phyloP scores from a whole-genome alignment of 1,140 invertebrate species.

The Drosophila truncata region DNA sequence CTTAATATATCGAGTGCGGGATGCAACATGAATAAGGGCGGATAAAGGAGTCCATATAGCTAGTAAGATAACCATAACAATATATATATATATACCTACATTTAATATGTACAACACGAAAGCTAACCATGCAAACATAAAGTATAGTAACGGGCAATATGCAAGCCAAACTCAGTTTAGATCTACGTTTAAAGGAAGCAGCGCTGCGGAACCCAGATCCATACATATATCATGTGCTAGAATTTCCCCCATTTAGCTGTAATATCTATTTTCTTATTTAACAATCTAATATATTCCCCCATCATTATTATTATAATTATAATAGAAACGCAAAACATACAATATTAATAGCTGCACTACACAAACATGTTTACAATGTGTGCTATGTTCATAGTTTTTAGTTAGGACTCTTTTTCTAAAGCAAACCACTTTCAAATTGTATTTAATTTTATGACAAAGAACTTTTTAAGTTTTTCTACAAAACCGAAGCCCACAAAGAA shows the following conservation, averaged over 20 bases:
- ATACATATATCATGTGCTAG: conserved; percentile 58
- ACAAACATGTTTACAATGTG: conserved; percentile 72
- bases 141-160: conserved; percentile 56
- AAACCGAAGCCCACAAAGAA: conserved; percentile 62
- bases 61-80: conserved; percentile 51
- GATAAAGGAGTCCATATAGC: conserved; percentile 40
- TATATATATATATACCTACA: conserved; percentile 52
- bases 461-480: conserved; percentile 76
- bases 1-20: conserved; percentile 51
- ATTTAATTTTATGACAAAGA: conserved; percentile 68
- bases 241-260: conserved; percentile 43
- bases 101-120: conserved; percentile 63
- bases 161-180: conserved; percentile 80
- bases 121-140: conserved; percentile 57
- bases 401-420: conserved; percentile 68
- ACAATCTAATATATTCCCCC: conserved; percentile 61
- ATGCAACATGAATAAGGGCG: conserved; percentile 46
- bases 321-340: conserved; percentile 31
- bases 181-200: conserved; percentile 32
- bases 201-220: conserved; percentile 36
- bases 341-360: conserved; percentile 76
- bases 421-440: conserved; percentile 37
- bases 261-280: conserved; percentile 57
- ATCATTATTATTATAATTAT: conserved; percentile 26
- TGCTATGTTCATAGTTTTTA: conserved; percentile 82